Evolutionary conservation across 1,140 invertebrate species (phyloP), one percentile per base, ranked within the genome.

Genomic region (Doryteuthis pealeii): DNA sequence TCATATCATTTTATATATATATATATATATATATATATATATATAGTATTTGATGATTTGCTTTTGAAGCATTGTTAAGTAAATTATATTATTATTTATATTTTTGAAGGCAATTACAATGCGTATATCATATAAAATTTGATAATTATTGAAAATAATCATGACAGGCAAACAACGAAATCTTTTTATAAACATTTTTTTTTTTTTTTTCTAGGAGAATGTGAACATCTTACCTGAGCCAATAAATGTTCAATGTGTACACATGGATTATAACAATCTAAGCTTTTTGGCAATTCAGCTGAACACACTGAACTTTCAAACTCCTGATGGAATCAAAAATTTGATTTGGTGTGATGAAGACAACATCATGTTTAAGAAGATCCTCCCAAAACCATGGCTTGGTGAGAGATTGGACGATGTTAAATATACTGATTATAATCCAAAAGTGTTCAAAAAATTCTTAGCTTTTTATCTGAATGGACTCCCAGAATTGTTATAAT

Each of bases 281-380:
- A 91, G 95, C 82, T 96, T 96, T 86, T 92, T 92, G 14, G 90
- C 94, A 49, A 91, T 94, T 77, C 94, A 96, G 87, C 87, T 97
- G n/a, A 96, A 96, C 82, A 95, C 94, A 2, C 86, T 95, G 28
- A 89, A 94, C 86, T 78, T 94, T 5, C 89, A 91, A 83, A 74
- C 49, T 12, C 83, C 72, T 33, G 87, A 90, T 40, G 91, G 91
- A n/a, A 85, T 89, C 2, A 94, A 92, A 83, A 96, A 97, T 87
- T 90, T 93, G 78, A 94, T 92, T 90, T 96, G 93, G 90, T 89
- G 91, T 74, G 90, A 91, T 66, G 90, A 91, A 30, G 88, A 89
- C 76, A 87, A 93, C 58, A 84, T 91, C 77, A 80, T 96, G n/a
- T 96, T 92, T 83, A 84, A 91, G 8, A 89, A 89, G 58, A 73